phyloP scores from a whole-genome alignment of 2,113 vertebrate species.

The Nycticebus coucang region DNA sequence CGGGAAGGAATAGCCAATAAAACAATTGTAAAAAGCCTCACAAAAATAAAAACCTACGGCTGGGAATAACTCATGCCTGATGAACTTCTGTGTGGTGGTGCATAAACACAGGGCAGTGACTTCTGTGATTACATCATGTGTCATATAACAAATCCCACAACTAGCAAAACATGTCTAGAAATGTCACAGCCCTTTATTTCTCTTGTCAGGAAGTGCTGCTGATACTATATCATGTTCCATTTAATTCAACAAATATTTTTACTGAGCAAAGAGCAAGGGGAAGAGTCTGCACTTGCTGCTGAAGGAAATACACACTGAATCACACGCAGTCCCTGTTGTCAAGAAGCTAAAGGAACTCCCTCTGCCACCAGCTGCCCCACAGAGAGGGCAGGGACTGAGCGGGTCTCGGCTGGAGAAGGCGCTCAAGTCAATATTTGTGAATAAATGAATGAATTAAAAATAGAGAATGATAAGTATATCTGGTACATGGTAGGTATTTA shows the following conservation, averaged over 20 bases:
- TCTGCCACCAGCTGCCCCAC: not conserved
- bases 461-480: not conserved
- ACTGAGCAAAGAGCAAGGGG: not conserved
- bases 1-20: conserved; percentile 73
- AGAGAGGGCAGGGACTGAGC: not conserved
- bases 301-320: conserved; percentile 11
- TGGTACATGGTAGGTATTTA: not conserved
- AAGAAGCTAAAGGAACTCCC: not conserved
- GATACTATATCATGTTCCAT: not conserved
- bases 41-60: conserved; percentile 64
- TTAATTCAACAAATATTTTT: conserved; percentile 45
- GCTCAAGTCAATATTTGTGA: not conserved
- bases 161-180: conserved; percentile 25
- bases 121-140: not conserved
- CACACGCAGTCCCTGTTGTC: not conserved
- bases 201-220: not conserved
- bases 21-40: conserved; percentile 71
- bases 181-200: conserved; percentile 13
- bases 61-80: conserved; percentile 52
- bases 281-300: not conserved
- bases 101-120: conserved; percentile 48
- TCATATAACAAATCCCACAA: not conserved
- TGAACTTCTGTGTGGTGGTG: conserved; percentile 46
- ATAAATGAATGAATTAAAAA: not conserved
- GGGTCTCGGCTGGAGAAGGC: not conserved